Evolutionary conservation across 2,113 vertebrate species (phyloP), one percentile per base, ranked within the genome.

Genomic region (Phaethornis superciliosus): DNA sequence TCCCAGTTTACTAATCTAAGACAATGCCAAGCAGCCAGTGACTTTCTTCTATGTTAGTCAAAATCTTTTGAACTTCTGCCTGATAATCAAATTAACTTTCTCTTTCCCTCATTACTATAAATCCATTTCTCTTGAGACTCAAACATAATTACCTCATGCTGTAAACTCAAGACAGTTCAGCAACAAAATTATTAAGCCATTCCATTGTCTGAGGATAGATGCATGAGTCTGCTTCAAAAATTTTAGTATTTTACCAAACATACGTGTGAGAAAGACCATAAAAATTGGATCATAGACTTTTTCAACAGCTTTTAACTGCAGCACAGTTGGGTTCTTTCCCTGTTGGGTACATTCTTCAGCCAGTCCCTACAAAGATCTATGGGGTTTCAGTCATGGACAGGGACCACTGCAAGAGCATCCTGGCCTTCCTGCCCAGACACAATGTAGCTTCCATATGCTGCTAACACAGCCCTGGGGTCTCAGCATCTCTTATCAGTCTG

Each of bases 41-140:
- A 44, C 23, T 81, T 81, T 58, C 24, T 55, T 63, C 30, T 84
- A 5, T 33, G 16, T n/a, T 60, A 70, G 27, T 40, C 85, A 37
- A 90, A 89, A 32, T 44, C 59, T 91, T 85, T 69, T 81, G 62
- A 84, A 80, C 35, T 77, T 68, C 75, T 81, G 40, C 22, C 35
- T 27, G 8, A 89, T 85, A 92, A 90, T 77, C 59, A 88, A 75
- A 87, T 84, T 93, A 95, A 72, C 47, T 89, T 92, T 90, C 80
- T 90, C 59, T 79, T 94, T 63, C 64, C 64, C 70, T 81, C 27
- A 46, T 89, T 72, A 74, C 78, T 84, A 55, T 58, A 94, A 96
- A 81, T 81, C 55, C 46, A 68, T 88, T 94, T 93, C 83, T 65
- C 92, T 54, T 28, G 52, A 84, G 76, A 88, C 58, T 81, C 56